These are phyloP conservation scores for Clupea harengus DNA, from an alignment of 2,113 vertebrate species.

Conservation along the genomic window DNA sequence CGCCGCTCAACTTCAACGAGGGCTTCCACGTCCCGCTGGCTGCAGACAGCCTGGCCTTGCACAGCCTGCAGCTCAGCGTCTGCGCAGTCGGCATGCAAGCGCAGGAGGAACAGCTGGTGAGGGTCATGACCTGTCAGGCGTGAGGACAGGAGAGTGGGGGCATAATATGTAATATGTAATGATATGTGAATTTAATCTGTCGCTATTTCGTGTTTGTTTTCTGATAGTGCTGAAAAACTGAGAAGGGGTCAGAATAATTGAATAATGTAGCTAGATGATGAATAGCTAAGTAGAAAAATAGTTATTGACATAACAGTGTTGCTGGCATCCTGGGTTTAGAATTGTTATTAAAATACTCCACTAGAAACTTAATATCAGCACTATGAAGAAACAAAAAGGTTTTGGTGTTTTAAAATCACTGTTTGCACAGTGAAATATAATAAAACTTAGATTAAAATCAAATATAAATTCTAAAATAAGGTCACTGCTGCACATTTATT, in stretches of 20 bases:
- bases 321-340: no score
- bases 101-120: conserved; percentile 90
- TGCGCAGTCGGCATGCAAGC: conserved; percentile 82
- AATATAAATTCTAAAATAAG: no score
- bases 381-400: no score
- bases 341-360: no score
- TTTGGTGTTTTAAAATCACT: no score
- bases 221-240: no score
- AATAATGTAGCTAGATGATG: neutral
- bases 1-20: conserved; percentile 87
- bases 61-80: conserved; percentile 85
- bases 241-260: neutral
- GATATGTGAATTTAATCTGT: neutral
- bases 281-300: neutral
- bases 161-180: neutral
- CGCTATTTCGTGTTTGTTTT: neutral
- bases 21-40: conserved; percentile 88
- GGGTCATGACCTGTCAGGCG: no score
- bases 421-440: no score
- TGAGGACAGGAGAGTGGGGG: neutral
- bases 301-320: neutral
- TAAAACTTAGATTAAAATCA: no score
- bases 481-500: no score
- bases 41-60: conserved; percentile 72
- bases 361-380: no score